A percentile compares a stretch with the other conserved stretches of the same genome.
Conservation (phyloP, 2,888 invertebrate genomes). For the Timema podura region DNA sequence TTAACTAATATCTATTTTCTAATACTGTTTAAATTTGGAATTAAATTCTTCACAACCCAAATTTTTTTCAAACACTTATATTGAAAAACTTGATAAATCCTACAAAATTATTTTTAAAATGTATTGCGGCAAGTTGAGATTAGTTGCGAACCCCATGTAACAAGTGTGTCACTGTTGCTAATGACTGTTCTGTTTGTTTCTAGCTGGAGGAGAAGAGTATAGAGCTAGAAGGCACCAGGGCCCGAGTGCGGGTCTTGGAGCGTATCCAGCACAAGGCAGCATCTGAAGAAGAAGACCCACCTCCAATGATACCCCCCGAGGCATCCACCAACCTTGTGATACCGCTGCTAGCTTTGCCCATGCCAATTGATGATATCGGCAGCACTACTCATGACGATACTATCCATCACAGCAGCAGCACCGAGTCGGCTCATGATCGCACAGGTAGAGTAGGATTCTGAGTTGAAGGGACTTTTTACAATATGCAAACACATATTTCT, state of each 20-base stretch:
- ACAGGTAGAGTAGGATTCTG: constrained; percentile 34
- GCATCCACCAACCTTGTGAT: constrained; percentile 35
- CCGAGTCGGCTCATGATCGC: constrained; percentile 61
- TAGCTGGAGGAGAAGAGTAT: constrained; percentile 80
- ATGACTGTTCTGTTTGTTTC: constrained; percentile 30
- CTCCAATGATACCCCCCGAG: constrained; percentile 23
- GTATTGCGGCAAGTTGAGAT: no score
- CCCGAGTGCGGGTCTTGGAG: constrained; percentile 70
- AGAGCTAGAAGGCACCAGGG: constrained; percentile 77
- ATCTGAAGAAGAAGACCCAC: constrained; percentile 17
- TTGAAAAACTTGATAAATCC: no score
- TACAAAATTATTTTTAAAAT: no score
- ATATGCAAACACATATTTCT: no score
- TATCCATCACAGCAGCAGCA: constrained; percentile 55
- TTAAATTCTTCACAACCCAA: no score
- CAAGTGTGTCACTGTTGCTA: background rate
- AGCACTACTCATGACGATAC: background rate
- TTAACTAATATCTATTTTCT: no score
- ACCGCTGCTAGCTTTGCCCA: constrained; percentile 30
- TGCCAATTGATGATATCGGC: constrained; percentile 26
- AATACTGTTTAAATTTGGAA: no score
- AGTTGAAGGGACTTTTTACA: background rate
- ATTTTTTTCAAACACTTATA: no score
- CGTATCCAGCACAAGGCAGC: constrained; percentile 48
- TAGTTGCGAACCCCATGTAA: background rate